Evolutionary conservation across 1,140 invertebrate species (phyloP).

Genomic region (Coptotermes formosanus): DNA sequence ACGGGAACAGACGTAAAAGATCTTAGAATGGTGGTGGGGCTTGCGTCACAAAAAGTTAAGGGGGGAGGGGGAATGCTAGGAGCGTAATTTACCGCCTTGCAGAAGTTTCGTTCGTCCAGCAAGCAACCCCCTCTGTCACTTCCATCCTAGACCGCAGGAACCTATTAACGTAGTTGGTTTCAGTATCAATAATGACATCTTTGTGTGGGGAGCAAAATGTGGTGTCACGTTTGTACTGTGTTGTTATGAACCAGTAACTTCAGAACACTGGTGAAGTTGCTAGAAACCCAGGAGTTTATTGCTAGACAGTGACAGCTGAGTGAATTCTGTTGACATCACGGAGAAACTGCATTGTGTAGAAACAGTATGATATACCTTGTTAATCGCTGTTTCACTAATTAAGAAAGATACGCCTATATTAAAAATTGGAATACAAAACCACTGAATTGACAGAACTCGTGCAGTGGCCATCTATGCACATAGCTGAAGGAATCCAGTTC

Average conservation of each 20-base stretch:
- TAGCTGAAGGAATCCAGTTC: too few species aligned
- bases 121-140: not conserved
- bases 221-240: not conserved
- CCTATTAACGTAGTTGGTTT: conserved; percentile 3
- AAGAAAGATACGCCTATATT: too few species aligned
- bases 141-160: not conserved
- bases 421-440: too few species aligned
- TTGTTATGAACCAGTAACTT: not conserved
- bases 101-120: not conserved
- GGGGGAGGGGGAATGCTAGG: not conserved
- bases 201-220: not conserved
- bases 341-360: too few species aligned
- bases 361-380: too few species aligned
- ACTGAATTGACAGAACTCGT: too few species aligned
- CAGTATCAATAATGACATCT: not conserved
- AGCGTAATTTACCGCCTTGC: not conserved
- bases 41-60: not conserved
- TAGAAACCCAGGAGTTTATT: not conserved
- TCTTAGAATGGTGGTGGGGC: not conserved
- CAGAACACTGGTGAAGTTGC: not conserved
- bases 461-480: too few species aligned
- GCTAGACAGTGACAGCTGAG: not conserved
- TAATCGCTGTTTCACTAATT: too few species aligned
- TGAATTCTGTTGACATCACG: too few species aligned
- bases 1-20: not conserved